A percentile compares a stretch with the other conserved stretches of the same genome.
Evolutionary conservation across 1,140 invertebrate genomes (phyloP).

Genomic region (Psilanteris sp.): DNA sequence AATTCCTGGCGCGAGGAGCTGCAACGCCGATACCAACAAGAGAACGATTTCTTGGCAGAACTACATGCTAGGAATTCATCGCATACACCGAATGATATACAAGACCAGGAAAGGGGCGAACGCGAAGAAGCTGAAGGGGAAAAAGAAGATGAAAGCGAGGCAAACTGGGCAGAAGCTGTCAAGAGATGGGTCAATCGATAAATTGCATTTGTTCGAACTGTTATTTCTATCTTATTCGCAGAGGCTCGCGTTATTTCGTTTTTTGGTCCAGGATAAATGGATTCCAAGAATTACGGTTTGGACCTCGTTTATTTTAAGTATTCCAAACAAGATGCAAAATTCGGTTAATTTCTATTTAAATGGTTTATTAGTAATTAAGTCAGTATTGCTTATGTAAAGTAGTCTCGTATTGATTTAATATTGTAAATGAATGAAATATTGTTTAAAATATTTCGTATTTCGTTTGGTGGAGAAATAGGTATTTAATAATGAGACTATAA

Average conservation of each 20-base stretch:
- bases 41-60: constrained; percentile 84
- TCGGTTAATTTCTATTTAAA: too few species aligned
- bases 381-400: too few species aligned
- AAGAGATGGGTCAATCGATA: constrained; percentile 86
- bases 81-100: constrained; percentile 28
- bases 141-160: constrained; percentile 81
- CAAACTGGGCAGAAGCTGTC: constrained; percentile 85
- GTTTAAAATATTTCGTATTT: too few species aligned
- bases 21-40: constrained; percentile 83
- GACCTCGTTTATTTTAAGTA: constrained; percentile 37
- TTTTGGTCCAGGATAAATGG: too few species aligned
- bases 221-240: constrained; percentile 3
- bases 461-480: too few species aligned
- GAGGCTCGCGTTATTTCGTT: constrained; percentile 18
- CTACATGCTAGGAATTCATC: constrained; percentile 80
- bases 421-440: too few species aligned
- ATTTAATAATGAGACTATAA: too few species aligned
- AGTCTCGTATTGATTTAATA: too few species aligned
- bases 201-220: constrained; percentile 44
- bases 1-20: constrained; percentile 84
- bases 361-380: too few species aligned
- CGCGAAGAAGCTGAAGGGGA: constrained; percentile 76
- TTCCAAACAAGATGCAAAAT: too few species aligned
- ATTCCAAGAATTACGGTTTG: too few species aligned
- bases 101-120: constrained; percentile 73